Base-by-base conservation (phyloP, 2,888 invertebrate genomes). In the Halictus quadricinctus region DNA sequence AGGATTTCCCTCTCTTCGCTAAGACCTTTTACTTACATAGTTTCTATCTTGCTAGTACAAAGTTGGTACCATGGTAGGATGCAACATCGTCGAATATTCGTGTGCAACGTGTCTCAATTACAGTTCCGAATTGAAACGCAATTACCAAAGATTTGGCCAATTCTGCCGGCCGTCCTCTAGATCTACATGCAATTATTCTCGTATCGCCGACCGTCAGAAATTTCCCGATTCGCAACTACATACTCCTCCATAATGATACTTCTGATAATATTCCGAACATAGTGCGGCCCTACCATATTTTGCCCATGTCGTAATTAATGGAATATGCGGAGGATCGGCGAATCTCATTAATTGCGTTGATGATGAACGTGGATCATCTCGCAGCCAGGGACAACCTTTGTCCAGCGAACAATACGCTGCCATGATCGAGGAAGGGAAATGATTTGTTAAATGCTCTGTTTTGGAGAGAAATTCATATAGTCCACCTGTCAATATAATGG, bases 301-400 rank as follows among this genome's bases (percentile, higher is more conserved):
- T 64, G 74, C 15, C 74, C 41, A 64, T 70, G 58, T 64, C 13
- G 58, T 82, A 73, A 85, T 79, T 81, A 86, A 85, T 58, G 60
- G 66, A 41, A 72, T 69, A 50, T 73, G n/a, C 50, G 21, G 29
- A n/a, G 72, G 70, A 60, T 80, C 78, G 74, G 13, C 13, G 76
- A 77, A 85, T 80, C 86, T 81, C 64, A 36, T 85, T 85, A 85
- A 70, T 66, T 50, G 60, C 41, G 25, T 43, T 46, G 13, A 50
- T 64, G 72, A 75, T 79, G 79, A 72, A 36, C 66, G 18, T 54
- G 54, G 72, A 74, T 81, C 81, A 73, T 54, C 36, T 18, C 36
- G 46, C 25, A 25, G 18, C n/a, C 12, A 8, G 10, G 12, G 43
- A n/a, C 15, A 15, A 43, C 13, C 43, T 73, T 69, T 10, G 7